phyloP scores from a whole-genome alignment of 1,140 invertebrate species.

The Tetramorium parvispinum region DNA sequence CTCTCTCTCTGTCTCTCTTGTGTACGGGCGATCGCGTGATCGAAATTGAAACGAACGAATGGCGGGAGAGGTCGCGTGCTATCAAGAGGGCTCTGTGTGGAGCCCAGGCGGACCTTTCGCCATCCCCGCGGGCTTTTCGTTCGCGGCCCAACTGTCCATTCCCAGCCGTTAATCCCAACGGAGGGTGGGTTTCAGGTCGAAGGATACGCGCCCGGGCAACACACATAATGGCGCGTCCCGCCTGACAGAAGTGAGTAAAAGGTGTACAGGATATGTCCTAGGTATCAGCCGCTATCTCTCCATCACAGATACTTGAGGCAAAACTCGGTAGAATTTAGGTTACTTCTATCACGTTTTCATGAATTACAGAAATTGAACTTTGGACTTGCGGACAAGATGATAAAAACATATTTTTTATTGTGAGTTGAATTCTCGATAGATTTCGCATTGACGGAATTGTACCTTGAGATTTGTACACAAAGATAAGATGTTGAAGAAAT shows the following conservation, averaged over 20 bases:
- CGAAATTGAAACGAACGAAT: conserved; percentile 64
- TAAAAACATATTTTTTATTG: not conserved
- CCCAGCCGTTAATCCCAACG: conserved; percentile 63
- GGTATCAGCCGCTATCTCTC: conserved; percentile 52
- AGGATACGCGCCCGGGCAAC: conserved; percentile 40
- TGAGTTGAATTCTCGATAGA: not conserved
- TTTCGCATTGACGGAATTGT: not conserved
- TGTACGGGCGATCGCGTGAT: conserved; percentile 50
- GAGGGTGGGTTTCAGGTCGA: conserved; percentile 60
- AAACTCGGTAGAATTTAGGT: conserved; percentile 20
- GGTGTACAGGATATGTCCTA: not conserved
- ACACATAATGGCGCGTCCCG: conserved; percentile 9
- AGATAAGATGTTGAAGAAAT: not conserved
- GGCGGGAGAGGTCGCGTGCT: conserved; percentile 48
- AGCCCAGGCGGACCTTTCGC: conserved; percentile 23
- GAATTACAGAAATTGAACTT: not conserved
- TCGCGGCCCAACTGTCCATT: conserved; percentile 65
- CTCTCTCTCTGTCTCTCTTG: not conserved
- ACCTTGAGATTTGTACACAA: not conserved
- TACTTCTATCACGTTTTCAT: not conserved
- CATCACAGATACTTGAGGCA: conserved; percentile 49
- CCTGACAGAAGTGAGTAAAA: not conserved
- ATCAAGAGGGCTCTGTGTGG: conserved; percentile 34
- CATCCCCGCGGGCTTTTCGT: conserved; percentile 51
- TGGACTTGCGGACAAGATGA: not conserved